Conservation (phyloP, 1,140 invertebrate species). For the Drosophila funebris region DNA sequence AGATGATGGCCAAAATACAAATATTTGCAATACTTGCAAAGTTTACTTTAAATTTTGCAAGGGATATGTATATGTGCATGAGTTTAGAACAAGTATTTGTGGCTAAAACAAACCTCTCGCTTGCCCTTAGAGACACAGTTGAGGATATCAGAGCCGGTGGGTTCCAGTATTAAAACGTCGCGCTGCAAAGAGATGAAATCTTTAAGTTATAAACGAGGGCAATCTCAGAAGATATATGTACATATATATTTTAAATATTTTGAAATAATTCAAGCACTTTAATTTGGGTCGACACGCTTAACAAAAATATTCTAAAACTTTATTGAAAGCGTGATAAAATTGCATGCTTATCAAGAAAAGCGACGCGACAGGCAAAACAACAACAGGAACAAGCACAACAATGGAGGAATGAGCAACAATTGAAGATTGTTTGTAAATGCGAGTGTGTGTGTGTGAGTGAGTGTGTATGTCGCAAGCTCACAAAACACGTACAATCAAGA, state of each 20-base stretch:
- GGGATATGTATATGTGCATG: slow-evolving; percentile 33
- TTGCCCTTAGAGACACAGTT: slow-evolving; percentile 93
- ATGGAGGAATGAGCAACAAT: slow-evolving; percentile 41
- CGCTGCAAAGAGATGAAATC: slow-evolving; percentile 84
- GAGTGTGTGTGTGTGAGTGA: slow-evolving; percentile 13
- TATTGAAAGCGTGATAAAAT: slow-evolving; percentile 77
- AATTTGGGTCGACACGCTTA: slow-evolving; percentile 44
- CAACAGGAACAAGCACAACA: slow-evolving; percentile 39
- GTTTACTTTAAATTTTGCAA: slow-evolving; percentile 34
- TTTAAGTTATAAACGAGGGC: background rate
- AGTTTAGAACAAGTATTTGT: background rate
- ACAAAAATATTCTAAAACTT: slow-evolving; percentile 56
- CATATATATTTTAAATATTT: background rate
- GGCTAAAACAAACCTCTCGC: slow-evolving; percentile 86
- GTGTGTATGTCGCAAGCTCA: slow-evolving; percentile 7
- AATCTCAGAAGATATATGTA: background rate
- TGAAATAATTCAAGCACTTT: slow-evolving; percentile 27
- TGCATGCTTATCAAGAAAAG: slow-evolving; percentile 49
- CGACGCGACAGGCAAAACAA: slow-evolving; percentile 41
- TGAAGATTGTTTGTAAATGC: slow-evolving; percentile 27
- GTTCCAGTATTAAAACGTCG: slow-evolving; percentile 89
- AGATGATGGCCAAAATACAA: slow-evolving; percentile 38
- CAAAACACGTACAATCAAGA: slow-evolving; percentile 48
- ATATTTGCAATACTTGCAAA: slow-evolving; percentile 32
- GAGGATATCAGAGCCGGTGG: slow-evolving; percentile 87